Percentiles rank a stretch among this genome's conserved stretches.
Evolutionary conservation across 2,888 invertebrate genomes (phyloP).

Genomic region (Colletes collaris): DNA sequence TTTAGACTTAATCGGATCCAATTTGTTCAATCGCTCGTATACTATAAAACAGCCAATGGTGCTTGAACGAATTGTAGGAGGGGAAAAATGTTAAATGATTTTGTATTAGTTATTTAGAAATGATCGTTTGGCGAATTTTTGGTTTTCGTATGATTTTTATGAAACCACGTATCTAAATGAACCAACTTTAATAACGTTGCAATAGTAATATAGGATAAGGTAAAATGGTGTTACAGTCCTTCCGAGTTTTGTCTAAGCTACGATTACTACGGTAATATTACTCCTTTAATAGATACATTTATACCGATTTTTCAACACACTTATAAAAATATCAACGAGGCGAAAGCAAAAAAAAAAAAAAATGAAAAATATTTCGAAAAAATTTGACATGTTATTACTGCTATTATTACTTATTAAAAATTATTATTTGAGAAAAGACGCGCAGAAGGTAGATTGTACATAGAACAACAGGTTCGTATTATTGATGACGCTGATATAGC

Average conservation of each 20-base stretch:
- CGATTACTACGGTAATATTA: conserved; percentile 74
- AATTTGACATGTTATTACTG: conserved; percentile 65
- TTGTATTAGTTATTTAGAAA: conserved; percentile 61
- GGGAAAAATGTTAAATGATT: conserved; percentile 59
- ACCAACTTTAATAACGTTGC: conserved; percentile 65
- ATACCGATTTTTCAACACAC: conserved; percentile 80
- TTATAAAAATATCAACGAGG: conserved; percentile 69
- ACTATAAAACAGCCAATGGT: conserved; percentile 62
- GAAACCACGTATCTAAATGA: conserved; percentile 51
- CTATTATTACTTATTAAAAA: conserved; percentile 63
- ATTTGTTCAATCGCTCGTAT: conserved; percentile 65
- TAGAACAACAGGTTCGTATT: conserved; percentile 77
- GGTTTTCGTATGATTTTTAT: conserved; percentile 47
- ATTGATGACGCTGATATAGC: conserved; percentile 75
- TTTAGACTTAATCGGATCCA: conserved; percentile 66
- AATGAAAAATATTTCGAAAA: conserved; percentile 57
- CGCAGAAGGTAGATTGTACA: conserved; percentile 75
- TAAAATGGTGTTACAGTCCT: conserved; percentile 76
- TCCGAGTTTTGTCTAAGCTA: conserved; percentile 76
- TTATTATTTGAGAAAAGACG: conserved; percentile 66
- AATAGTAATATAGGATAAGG: conserved; percentile 66
- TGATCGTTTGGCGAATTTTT: conserved; percentile 54
- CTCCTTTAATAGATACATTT: conserved; percentile 78
- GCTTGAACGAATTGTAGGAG: conserved; percentile 67
- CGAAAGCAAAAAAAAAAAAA: conserved; percentile 59